Conservation (phyloP, 1,140 invertebrate genomes). For the Saccostrea glomerata region DNA sequence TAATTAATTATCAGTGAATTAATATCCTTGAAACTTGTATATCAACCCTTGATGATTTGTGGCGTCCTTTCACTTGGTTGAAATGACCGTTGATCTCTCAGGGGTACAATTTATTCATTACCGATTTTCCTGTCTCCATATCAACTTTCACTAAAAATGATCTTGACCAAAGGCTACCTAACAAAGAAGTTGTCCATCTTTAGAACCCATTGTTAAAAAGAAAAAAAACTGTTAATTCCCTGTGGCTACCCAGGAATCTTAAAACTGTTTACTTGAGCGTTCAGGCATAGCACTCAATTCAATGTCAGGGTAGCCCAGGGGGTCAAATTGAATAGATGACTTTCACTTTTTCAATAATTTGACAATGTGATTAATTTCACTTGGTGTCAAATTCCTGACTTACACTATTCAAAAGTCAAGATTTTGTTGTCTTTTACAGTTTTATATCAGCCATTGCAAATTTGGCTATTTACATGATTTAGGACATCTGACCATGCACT, state of each 20-base stretch:
- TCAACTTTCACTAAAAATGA: conserved; percentile 17
- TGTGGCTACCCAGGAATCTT: conserved; percentile 15
- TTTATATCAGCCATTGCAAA: too few species aligned
- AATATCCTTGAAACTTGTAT: too few species aligned
- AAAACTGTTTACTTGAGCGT: neutral
- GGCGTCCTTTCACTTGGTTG: too few species aligned
- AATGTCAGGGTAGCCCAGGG: conserved; percentile 29
- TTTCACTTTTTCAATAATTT: conserved; percentile 14
- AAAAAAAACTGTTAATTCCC: neutral
- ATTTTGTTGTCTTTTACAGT: neutral
- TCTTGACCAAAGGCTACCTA: conserved; percentile 9
- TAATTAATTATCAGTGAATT: too few species aligned
- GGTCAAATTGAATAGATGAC: conserved; percentile 32
- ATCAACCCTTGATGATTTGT: too few species aligned
- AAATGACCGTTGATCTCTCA: neutral
- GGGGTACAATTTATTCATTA: neutral
- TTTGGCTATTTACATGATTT: too few species aligned
- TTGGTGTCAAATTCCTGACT: conserved; percentile 24
- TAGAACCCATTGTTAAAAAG: conserved; percentile 2
- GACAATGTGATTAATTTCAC: conserved; percentile 28
- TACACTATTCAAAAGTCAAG: neutral
- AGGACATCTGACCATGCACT: too few species aligned
- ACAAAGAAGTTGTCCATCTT: conserved; percentile 26
- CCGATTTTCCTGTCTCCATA: neutral
- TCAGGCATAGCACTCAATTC: neutral